These are phyloP conservation scores for Cygnus olor DNA, from an alignment of 2,797 vertebrate species.

Conservation along the genomic window DNA sequence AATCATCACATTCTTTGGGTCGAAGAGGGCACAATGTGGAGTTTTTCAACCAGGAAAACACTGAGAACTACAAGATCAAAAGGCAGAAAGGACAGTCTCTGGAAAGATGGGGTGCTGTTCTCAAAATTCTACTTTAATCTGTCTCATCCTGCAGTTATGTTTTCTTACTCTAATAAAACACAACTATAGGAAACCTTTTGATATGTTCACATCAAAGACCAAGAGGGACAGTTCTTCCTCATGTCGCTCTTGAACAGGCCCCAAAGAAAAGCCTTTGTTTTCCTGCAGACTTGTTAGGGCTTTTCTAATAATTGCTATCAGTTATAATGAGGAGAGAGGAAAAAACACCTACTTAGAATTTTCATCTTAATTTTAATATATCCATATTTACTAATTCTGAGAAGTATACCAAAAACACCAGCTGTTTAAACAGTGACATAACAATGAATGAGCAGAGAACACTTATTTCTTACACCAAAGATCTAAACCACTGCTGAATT, in stretches of 20 bases:
- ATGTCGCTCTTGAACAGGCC: neutral
- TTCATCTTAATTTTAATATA: neutral
- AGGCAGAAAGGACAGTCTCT: neutral
- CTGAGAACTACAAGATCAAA: neutral
- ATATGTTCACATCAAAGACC: neutral
- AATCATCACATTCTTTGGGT: neutral
- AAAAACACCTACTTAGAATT: neutral
- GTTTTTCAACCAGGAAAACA: neutral
- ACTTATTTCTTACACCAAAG: neutral
- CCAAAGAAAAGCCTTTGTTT: neutral
- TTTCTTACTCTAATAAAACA: neutral
- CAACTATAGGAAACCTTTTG: neutral
- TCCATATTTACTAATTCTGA: neutral
- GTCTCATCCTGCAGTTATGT: neutral
- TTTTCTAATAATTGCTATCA: neutral
- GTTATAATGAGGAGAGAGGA: neutral
- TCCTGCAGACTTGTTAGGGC: neutral
- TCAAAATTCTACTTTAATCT: neutral
- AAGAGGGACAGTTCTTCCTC: neutral
- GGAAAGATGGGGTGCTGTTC: neutral
- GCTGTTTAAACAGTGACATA: neutral
- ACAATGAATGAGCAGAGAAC: neutral
- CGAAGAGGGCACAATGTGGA: neutral
- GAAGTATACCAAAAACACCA: slow-evolving; percentile 7
- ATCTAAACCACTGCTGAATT: neutral